These are phyloP conservation scores for Ginglymostoma cirratum DNA, from an alignment of 2,113 vertebrate genomes.

Conservation along the genomic window DNA sequence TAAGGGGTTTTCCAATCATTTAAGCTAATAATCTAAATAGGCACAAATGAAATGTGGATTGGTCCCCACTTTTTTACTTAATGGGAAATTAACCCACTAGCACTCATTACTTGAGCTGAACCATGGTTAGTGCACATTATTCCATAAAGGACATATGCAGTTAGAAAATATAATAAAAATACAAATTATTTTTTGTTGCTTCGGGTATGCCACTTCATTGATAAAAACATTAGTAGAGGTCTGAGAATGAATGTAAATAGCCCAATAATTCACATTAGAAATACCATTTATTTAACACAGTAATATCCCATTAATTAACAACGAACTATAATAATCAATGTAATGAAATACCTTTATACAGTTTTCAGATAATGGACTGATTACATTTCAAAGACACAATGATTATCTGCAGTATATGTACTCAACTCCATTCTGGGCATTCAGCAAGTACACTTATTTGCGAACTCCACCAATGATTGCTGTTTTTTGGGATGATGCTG, in stretches of 20 bases:
- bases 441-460: background rate
- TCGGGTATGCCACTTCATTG: background rate
- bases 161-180: background rate
- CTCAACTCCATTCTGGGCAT: conserved; percentile 7
- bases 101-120: background rate
- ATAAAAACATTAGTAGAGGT: background rate
- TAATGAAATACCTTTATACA: conserved; percentile 42
- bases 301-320: background rate
- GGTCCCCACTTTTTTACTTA: background rate
- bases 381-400: conserved; percentile 56
- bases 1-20: background rate
- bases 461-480: conserved; percentile 48
- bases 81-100: background rate
- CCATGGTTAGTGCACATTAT: too few species aligned
- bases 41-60: background rate
- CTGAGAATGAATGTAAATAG: background rate
- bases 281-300: background rate
- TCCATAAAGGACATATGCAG: background rate
- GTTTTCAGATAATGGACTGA: conserved; percentile 69
- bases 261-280: background rate
- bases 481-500: conserved; percentile 63
- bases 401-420: background rate
- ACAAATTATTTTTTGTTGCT: background rate
- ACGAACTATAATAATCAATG: background rate
- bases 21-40: background rate